Conservation (phyloP, 2,888 invertebrate genomes). For the Ormyrus pomaceus region DNA sequence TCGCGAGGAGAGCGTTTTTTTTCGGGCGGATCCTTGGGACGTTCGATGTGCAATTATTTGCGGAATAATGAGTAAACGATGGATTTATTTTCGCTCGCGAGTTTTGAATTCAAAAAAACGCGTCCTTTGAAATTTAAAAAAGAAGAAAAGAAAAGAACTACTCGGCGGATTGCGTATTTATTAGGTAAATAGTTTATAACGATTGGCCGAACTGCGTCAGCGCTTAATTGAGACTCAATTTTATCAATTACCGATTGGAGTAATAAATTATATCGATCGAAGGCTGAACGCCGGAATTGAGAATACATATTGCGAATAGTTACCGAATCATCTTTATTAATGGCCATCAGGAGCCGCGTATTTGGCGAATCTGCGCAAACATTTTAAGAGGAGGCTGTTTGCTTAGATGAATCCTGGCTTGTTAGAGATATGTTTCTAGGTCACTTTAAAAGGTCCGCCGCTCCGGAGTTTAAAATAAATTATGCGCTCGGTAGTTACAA, state of each 20-base stretch:
- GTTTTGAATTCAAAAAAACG: too few relatives aligned
- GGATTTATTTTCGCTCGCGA: too few relatives aligned
- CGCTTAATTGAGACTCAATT: too few relatives aligned
- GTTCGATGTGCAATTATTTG: too few relatives aligned
- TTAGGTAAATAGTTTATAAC: neutral
- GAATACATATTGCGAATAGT: neutral
- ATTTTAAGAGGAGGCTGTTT: constrained; percentile 31
- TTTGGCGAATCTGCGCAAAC: constrained; percentile 20
- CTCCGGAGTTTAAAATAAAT: constrained; percentile 34
- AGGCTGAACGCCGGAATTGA: too few relatives aligned
- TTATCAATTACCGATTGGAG: too few relatives aligned
- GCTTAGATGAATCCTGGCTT: constrained; percentile 14
- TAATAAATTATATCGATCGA: too few relatives aligned
- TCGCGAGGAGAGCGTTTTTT: too few relatives aligned
- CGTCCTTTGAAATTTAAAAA: neutral
- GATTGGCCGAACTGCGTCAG: too few relatives aligned
- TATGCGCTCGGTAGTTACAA: neutral
- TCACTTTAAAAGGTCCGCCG: constrained; percentile 1
- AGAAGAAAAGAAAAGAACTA: too few relatives aligned
- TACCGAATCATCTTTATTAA: constrained; percentile 31
- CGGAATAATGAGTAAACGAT: too few relatives aligned
- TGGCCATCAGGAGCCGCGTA: neutral
- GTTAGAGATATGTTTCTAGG: constrained; percentile 22
- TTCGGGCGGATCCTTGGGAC: too few relatives aligned
- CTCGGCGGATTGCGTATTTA: neutral